phyloP scores from a whole-genome alignment of 1,140 invertebrate species.

The Trichonephila inaurata region DNA sequence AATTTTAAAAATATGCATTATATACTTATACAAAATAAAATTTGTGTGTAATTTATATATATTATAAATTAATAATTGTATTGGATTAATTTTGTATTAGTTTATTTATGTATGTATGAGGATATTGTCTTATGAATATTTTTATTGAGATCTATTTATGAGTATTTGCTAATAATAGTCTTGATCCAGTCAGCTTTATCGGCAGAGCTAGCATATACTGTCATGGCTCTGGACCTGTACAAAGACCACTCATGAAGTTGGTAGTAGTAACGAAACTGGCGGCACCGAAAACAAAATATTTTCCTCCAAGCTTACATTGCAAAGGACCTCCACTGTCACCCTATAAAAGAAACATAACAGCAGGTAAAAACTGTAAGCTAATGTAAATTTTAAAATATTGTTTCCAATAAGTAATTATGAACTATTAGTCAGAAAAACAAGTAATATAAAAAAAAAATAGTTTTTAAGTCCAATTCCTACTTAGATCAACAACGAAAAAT shows the following conservation, averaged over 20 bases:
- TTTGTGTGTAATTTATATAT: not conserved
- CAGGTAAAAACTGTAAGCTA: not conserved
- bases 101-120: not conserved
- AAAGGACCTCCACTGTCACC: conserved; percentile 77
- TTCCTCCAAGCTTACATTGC: not conserved
- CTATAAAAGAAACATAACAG: not conserved
- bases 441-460: no score
- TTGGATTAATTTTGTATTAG: not conserved
- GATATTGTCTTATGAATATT: not conserved
- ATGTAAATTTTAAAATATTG: not conserved
- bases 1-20: no score
- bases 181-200: conserved; percentile 62
- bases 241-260: conserved; percentile 41
- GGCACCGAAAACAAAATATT: conserved; percentile 58
- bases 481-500: no score
- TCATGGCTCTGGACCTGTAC: conserved; percentile 23
- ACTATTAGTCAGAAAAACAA: not conserved
- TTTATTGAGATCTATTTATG: not conserved
- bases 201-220: conserved; percentile 35
- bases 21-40: no score
- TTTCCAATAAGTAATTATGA: not conserved
- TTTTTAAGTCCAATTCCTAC: no score
- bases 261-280: conserved; percentile 5
- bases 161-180: conserved; percentile 39
- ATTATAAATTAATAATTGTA: not conserved